phyloP scores from a whole-genome alignment of 2,113 vertebrate genomes.

The Proteles cristata region DNA sequence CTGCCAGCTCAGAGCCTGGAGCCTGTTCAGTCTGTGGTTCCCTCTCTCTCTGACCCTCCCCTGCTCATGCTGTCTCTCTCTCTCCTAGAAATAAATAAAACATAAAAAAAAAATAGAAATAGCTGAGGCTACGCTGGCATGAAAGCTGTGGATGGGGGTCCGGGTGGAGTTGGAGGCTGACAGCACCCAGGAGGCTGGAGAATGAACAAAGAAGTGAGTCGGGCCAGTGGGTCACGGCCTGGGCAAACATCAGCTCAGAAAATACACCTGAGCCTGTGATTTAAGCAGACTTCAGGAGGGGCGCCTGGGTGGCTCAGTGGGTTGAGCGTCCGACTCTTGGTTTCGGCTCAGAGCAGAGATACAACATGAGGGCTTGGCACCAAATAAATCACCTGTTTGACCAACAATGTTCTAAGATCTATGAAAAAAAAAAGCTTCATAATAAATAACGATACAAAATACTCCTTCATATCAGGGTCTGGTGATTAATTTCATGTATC shows the following conservation, averaged over 20 bases:
- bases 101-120: too few species aligned
- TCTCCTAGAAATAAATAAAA: too few species aligned
- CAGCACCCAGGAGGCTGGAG: neutral
- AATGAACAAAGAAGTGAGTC: neutral
- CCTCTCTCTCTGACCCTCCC: too few species aligned
- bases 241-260: neutral
- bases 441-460: neutral
- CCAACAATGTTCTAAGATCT: neutral
- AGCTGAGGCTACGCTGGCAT: neutral
- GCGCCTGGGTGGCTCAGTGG: too few species aligned
- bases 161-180: fast-evolving
- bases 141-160: neutral
- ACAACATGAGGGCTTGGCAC: neutral
- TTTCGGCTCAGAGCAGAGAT: neutral
- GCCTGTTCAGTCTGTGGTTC: too few species aligned
- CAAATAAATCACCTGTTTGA: neutral
- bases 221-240: neutral
- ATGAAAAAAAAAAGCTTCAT: neutral
- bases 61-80: too few species aligned
- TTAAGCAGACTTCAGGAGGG: neutral
- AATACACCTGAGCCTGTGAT: neutral
- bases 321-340: too few species aligned
- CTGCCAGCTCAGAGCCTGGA: too few species aligned
- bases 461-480: neutral
- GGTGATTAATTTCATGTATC: neutral